phyloP scores from a whole-genome alignment of 1,140 invertebrate species.

The Ceratosolen solmsi region DNA sequence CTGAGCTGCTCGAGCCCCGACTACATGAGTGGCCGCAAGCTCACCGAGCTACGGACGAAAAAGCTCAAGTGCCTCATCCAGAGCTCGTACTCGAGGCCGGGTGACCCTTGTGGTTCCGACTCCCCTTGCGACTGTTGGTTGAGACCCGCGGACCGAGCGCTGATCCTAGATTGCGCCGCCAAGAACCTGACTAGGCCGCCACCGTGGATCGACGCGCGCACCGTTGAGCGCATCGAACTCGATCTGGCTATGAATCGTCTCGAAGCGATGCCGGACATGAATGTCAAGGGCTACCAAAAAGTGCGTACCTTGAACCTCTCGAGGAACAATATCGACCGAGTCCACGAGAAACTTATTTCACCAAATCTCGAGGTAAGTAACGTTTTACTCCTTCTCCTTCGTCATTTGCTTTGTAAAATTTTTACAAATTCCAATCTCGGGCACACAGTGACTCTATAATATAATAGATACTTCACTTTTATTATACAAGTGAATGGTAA shows the following conservation, averaged over 20 bases:
- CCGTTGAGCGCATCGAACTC: constrained; percentile 71
- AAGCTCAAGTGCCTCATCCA: constrained; percentile 16
- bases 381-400: no score
- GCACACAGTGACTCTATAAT: no score
- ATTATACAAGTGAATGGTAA: no score
- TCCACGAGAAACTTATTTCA: constrained; percentile 20
- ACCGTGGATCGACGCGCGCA: constrained; percentile 70
- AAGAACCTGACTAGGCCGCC: constrained; percentile 76
- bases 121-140: constrained; percentile 45
- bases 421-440: no score
- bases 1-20: not conserved
- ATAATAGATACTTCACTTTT: no score
- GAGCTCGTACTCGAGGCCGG: not conserved
- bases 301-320: constrained; percentile 9
- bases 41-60: not conserved
- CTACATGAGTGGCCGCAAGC: not conserved
- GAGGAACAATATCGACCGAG: not conserved
- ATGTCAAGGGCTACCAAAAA: constrained; percentile 67
- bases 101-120: not conserved
- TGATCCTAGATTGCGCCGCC: constrained; percentile 74
- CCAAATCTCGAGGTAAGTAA: constrained; percentile 27
- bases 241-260: constrained; percentile 75
- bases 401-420: no score
- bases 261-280: constrained; percentile 73
- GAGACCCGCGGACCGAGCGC: constrained; percentile 9